Evolutionary conservation across 1,140 invertebrate genomes (phyloP).

Genomic region (Dolichoris vasculosae): DNA sequence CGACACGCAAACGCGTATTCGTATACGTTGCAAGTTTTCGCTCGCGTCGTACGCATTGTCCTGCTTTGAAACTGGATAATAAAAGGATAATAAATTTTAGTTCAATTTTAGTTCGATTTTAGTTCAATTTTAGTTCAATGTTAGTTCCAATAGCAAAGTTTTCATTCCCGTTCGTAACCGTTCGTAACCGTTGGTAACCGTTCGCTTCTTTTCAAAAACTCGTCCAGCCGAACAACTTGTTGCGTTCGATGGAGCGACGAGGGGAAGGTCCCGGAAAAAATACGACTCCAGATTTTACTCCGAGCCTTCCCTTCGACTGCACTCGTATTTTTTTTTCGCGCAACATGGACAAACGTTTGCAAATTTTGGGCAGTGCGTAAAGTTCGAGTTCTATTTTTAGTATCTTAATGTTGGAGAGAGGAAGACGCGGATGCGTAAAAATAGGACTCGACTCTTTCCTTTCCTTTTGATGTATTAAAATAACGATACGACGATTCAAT

Average conservation of each 20-base stretch:
- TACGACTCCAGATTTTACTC: too few species aligned
- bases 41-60: too few species aligned
- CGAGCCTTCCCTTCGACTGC: too few species aligned
- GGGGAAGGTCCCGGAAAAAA: background rate
- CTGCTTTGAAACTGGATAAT: too few species aligned
- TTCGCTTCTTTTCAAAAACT: background rate
- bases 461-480: slow-evolving; percentile 11
- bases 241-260: background rate
- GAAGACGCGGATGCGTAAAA: slow-evolving; percentile 28
- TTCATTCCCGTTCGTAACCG: too few species aligned
- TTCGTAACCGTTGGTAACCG: too few species aligned
- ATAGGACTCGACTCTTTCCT: slow-evolving; percentile 22
- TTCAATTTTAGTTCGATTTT: too few species aligned
- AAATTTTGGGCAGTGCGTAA: background rate
- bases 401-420: slow-evolving; percentile 23
- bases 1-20: background rate
- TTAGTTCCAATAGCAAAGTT: too few species aligned
- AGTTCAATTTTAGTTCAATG: too few species aligned
- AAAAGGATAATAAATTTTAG: too few species aligned
- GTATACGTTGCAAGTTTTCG: background rate
- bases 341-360: background rate
- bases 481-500: background rate
- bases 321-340: slow-evolving; percentile 10
- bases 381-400: slow-evolving; percentile 1
- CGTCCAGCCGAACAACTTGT: background rate